Base-by-base conservation (phyloP, 2,888 invertebrate species). In the Portevinia maculata region DNA sequence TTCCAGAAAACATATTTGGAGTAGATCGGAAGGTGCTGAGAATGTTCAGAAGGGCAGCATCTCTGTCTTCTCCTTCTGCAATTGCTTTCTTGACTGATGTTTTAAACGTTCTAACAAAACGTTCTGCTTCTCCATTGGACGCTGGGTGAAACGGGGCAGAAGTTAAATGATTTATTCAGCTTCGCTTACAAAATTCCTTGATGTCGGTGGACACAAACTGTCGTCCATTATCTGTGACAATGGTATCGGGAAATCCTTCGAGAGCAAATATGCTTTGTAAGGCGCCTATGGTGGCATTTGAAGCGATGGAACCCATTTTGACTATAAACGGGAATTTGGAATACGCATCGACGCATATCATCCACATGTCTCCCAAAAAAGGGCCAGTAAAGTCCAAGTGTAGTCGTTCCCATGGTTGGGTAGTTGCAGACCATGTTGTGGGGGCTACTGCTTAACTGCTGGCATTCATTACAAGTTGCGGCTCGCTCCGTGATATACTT, bases 331-430 rank as follows among this genome's bases (percentile, higher is more conserved):
- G 32, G 11, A 32, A 59, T 24, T 59, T 41, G 5, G 57, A 59
- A 30, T 11, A 59, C 19, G 57, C 57, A 30, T 59, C 41, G 6
- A 44, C 30, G 17, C 55, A 11, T 57, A n/a, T n/a, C n/a, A n/a
- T n/a, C n/a, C n/a, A n/a, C n/a, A n/a, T n/a, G n/a, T n/a, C n/a
- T n/a, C n/a, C n/a, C n/a, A n/a, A n/a, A n/a, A n/a, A n/a, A n/a
- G n/a, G n/a, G n/a, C n/a, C n/a, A n/a, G n/a, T n/a, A n/a, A n/a
- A n/a, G n/a, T n/a, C n/a, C n/a, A n/a, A n/a, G n/a, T n/a, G n/a
- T n/a, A n/a, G n/a, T n/a, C n/a, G n/a, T n/a, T n/a, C n/a, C n/a
- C n/a, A n/a, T n/a, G n/a, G n/a, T n/a, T n/a, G n/a, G n/a, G n/a
- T n/a, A n/a, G n/a, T n/a, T n/a, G n/a, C n/a, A n/a, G n/a, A n/a